Percentiles rank a stretch among this genome's conserved stretches.
These are phyloP conservation scores for Euschistus heros DNA, from an alignment of 1,140 invertebrate genomes.

Conservation along the genomic window DNA sequence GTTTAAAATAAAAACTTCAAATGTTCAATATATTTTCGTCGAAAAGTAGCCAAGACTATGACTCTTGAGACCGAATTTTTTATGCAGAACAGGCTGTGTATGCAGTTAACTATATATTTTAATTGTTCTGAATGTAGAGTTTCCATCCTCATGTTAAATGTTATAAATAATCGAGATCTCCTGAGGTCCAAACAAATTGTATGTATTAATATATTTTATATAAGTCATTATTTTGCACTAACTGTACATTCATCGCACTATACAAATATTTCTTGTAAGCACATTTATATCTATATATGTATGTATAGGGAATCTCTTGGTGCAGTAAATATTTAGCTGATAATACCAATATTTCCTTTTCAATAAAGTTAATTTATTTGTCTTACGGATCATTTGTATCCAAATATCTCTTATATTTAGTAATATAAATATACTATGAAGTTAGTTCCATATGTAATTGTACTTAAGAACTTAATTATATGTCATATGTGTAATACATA, in stretches of 20 bases:
- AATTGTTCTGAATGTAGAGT: no score
- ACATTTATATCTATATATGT: not conserved
- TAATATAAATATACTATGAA: constrained; percentile 2
- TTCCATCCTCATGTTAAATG: no score
- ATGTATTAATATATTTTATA: constrained; percentile 10
- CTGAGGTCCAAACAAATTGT: constrained; percentile 10
- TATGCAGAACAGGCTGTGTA: no score
- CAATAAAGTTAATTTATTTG: constrained; percentile 3
- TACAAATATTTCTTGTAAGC: not conserved
- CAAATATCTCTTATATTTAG: no score
- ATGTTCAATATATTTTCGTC: no score
- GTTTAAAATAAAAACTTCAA: no score
- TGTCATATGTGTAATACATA: not conserved
- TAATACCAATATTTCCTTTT: constrained; percentile 9
- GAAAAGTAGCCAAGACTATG: no score
- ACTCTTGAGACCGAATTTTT: no score
- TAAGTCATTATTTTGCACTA: constrained; percentile 3
- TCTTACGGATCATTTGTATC: not conserved
- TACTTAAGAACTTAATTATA: constrained; percentile 13
- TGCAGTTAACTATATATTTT: no score
- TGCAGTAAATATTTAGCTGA: constrained; percentile 3
- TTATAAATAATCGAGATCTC: not conserved
- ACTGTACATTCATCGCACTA: constrained; percentile 6
- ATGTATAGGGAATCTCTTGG: constrained; percentile 10
- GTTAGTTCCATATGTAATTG: constrained; percentile 12